Percentiles rank a stretch among this genome's conserved stretches.
phyloP scores from a whole-genome alignment of 2,797 vertebrate species.

The Tragelaphus eurycerus region DNA sequence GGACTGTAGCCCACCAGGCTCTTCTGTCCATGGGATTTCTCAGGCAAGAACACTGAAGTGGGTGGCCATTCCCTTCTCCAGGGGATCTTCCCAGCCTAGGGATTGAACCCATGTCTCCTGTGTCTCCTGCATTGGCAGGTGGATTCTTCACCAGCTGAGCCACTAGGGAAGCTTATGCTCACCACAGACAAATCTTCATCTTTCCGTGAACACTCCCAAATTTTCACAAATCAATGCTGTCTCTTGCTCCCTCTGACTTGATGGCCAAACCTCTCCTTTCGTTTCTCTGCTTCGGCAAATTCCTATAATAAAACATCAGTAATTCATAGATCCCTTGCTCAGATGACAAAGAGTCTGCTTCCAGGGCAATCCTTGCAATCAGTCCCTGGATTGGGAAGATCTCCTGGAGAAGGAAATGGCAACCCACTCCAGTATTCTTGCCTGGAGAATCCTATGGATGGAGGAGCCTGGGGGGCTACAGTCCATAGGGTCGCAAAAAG shows the following conservation, averaged over 20 bases:
- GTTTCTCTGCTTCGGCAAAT: background rate
- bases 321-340: background rate
- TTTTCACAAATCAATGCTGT: background rate
- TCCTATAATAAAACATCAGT: background rate
- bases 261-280: background rate
- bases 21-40: background rate
- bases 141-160: background rate
- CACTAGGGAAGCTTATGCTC: background rate
- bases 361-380: background rate
- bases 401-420: background rate
- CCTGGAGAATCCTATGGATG: background rate
- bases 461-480: background rate
- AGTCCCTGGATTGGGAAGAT: background rate
- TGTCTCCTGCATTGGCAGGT: background rate
- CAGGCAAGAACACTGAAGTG: background rate
- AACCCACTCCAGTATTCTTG: background rate
- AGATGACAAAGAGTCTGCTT: background rate
- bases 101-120: background rate
- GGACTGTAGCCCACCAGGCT: background rate
- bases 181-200: background rate
- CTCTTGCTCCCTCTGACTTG: background rate
- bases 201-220: background rate
- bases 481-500: background rate
- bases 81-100: background rate
- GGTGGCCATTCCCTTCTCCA: background rate